Conservation (phyloP, 2,113 vertebrate genomes). For the Ginglymostoma cirratum region DNA sequence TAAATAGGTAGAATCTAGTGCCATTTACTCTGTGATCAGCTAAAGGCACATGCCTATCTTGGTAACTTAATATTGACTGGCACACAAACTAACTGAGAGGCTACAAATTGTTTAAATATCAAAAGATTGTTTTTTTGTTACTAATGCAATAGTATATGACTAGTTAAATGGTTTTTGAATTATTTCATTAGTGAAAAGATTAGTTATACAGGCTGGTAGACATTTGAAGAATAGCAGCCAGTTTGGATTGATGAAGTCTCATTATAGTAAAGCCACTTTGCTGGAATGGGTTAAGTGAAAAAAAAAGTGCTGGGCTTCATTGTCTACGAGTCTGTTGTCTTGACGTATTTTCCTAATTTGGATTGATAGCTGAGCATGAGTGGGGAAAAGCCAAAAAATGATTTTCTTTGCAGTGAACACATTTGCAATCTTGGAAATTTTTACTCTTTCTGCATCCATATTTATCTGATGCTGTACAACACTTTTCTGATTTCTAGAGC, state of each 20-base stretch:
- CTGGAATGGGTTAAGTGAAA: constrained; percentile 17
- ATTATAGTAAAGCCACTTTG: constrained; percentile 25
- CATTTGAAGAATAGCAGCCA: constrained; percentile 20
- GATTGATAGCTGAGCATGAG: constrained; percentile 17
- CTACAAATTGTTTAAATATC: constrained; percentile 24
- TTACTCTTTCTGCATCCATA: neutral
- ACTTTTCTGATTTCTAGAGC: neutral
- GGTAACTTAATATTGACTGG: neutral
- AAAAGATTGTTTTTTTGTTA: neutral
- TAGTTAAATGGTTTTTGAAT: constrained; percentile 17
- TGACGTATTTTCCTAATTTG: constrained; percentile 20
- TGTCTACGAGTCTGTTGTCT: neutral
- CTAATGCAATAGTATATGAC: constrained; percentile 10
- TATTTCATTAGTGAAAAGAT: constrained; percentile 25
- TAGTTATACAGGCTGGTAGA: constrained; percentile 2
- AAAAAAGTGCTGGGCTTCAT: constrained; percentile 10
- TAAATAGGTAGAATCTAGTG: neutral
- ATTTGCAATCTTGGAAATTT: neutral
- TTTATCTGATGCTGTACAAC: neutral
- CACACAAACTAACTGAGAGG: neutral
- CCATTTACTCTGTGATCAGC: neutral
- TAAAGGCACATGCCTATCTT: neutral
- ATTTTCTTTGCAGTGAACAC: neutral
- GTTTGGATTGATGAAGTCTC: constrained; percentile 20
- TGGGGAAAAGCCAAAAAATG: neutral